These are phyloP conservation scores for Meriones unguiculatus DNA, from an alignment of 2,113 vertebrate species.

Conservation along the genomic window DNA sequence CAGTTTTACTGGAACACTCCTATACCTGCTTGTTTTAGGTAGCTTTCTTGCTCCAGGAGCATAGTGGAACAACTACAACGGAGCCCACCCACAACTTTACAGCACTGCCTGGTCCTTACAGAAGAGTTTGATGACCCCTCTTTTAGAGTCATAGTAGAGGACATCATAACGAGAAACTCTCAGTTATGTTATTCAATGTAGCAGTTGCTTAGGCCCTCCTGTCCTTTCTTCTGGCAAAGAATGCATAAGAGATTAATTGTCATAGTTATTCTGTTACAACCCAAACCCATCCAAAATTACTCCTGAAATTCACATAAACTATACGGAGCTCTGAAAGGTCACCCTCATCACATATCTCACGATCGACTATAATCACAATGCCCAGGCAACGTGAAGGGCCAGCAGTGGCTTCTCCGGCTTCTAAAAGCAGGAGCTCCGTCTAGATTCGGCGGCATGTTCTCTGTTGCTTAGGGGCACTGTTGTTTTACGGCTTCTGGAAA, in stretches of 20 bases:
- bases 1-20: not conserved
- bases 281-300: not conserved
- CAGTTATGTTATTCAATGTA: not conserved
- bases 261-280: constrained; percentile 29
- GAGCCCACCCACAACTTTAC: not conserved
- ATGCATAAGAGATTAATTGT: not conserved
- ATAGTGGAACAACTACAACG: not conserved
- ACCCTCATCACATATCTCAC: not conserved
- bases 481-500: constrained; percentile 51
- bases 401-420: not conserved
- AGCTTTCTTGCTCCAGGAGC: not conserved
- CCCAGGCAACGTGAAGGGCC: constrained; percentile 24
- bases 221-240: constrained; percentile 61
- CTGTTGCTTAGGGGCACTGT: not conserved
- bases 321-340: not conserved
- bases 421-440: not conserved
- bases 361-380: not conserved
- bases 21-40: not conserved
- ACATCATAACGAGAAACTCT: not conserved
- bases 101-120: not conserved
- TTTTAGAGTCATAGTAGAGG: not conserved
- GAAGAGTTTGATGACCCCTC: not conserved
- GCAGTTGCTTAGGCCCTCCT: not conserved
- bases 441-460: not conserved
- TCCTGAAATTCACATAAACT: constrained; percentile 28